Percentiles rank a stretch among this genome's conserved stretches.
These are phyloP conservation scores for Meteorus sp. DNA, from an alignment of 1,140 invertebrate species.

Conservation along the genomic window DNA sequence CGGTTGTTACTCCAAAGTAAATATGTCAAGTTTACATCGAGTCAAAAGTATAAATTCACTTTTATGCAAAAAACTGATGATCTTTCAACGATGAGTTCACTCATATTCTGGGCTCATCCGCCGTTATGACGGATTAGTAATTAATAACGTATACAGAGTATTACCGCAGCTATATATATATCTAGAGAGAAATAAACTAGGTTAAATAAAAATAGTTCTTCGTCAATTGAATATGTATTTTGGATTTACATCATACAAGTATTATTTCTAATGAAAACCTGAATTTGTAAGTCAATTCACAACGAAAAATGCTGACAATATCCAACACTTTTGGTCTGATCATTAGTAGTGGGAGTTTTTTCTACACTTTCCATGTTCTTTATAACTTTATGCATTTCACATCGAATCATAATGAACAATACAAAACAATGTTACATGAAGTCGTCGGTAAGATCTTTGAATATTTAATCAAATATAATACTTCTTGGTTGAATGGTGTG, in stretches of 20 bases:
- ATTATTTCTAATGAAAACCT: background rate
- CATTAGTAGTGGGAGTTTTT: conserved; percentile 40
- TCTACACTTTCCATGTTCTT: conserved; percentile 51
- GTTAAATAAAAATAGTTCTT: too few species aligned
- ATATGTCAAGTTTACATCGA: conserved; percentile 17
- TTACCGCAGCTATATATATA: background rate
- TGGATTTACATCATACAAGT: background rate
- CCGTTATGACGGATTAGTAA: background rate
- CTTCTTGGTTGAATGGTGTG: too few species aligned
- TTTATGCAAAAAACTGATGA: background rate
- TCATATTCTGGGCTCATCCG: background rate
- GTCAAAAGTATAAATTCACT: background rate
- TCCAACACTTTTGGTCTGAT: conserved; percentile 33
- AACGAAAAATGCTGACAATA: conserved; percentile 35
- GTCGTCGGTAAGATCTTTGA: conserved; percentile 28
- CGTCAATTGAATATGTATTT: too few species aligned
- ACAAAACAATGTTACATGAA: conserved; percentile 18
- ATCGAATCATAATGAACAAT: conserved; percentile 38
- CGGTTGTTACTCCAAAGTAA: too few species aligned
- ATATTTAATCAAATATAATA: conserved; percentile 8
- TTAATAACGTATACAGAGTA: background rate
- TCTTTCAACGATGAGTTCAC: background rate
- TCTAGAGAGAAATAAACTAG: background rate
- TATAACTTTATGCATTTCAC: conserved; percentile 49
- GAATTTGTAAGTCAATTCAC: background rate